Base-by-base conservation (phyloP, 2,113 vertebrate species). In the Xenopus borealis region DNA sequence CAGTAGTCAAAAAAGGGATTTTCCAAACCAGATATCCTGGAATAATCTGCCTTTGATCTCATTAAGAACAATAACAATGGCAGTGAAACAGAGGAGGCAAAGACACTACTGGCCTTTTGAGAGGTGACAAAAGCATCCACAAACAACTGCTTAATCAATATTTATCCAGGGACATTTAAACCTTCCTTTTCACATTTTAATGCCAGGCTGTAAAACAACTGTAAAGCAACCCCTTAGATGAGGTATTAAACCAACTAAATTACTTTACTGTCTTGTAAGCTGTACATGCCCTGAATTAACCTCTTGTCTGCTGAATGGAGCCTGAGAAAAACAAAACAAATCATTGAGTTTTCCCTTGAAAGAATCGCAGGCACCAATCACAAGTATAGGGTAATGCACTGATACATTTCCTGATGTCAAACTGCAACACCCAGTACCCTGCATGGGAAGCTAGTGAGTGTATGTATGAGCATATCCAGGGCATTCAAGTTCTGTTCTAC, bases 61-160 rank as follows among this genome's bases (percentile, higher is more conserved):
- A 93, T 95, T 95, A 93, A 92, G 93, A 92, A 90, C 83, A 81
- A 80, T 82, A 80, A 97, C 95, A 98, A 98, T 94, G 82, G 95
- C 89, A 87, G 87, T 85, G 88, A 91, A 89, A 90, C 93, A 91
- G 90, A 90, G 93, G 93, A 92, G 92, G 91, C 91, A 90, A 84
- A 86, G 86, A 89, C 91, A 90, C 86, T 40, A 40, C 8, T 87
- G 84, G 92, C 92, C 93, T 91, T 91, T 92, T 88, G 85, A 81
- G 82, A 85, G 75, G 82, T 85, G 91, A 95, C 94, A 96, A 95
- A 94, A 87, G 92, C 89, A 94, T 94, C 92, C 88, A 91, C 94
- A 97, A 97, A 96, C 94, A 95, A 92, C 91, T 95, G 91, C 95
- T 97, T 97, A 95, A 98, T 97, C 94, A 98, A 98, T 99, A 98